phyloP scores from a whole-genome alignment of 2,888 invertebrate species.

The Dastarcus helophoroides region DNA sequence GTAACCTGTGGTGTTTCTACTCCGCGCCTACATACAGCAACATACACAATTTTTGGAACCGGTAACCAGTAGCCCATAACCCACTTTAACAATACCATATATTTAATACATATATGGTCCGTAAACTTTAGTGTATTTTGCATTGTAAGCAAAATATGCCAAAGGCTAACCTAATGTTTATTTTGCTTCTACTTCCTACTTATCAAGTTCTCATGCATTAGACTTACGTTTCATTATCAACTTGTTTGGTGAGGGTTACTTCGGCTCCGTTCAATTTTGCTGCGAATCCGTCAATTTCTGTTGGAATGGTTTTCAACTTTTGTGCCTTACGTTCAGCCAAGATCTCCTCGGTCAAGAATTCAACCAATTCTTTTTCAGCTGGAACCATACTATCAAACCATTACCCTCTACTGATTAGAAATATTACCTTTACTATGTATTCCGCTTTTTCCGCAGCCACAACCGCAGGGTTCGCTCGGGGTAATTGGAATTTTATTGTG shows the following conservation, averaged over 20 bases:
- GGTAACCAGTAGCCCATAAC: no score
- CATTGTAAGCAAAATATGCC: no score
- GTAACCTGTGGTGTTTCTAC: no score
- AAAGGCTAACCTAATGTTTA: no score
- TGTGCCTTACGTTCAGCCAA: constrained; percentile 78
- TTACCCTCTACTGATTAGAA: background rate
- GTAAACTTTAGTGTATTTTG: no score
- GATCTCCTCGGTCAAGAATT: constrained; percentile 90
- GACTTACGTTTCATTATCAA: constrained; percentile 58
- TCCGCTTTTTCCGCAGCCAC: constrained; percentile 52
- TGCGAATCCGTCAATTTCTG: constrained; percentile 70
- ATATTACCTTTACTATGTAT: constrained; percentile 59
- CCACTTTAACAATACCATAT: no score
- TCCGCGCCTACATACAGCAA: no score
- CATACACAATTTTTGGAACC: no score
- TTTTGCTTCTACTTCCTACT: no score
- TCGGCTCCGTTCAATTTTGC: constrained; percentile 73
- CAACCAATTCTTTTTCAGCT: constrained; percentile 81
- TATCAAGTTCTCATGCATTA: no score
- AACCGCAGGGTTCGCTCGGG: constrained; percentile 54
- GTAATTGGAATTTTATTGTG: no score
- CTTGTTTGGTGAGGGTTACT: constrained; percentile 66
- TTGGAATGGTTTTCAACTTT: constrained; percentile 61
- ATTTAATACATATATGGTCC: no score
- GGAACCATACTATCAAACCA: constrained; percentile 9